phyloP scores from a whole-genome alignment of 1,140 invertebrate genomes.

The Penaeus chinensis region DNA sequence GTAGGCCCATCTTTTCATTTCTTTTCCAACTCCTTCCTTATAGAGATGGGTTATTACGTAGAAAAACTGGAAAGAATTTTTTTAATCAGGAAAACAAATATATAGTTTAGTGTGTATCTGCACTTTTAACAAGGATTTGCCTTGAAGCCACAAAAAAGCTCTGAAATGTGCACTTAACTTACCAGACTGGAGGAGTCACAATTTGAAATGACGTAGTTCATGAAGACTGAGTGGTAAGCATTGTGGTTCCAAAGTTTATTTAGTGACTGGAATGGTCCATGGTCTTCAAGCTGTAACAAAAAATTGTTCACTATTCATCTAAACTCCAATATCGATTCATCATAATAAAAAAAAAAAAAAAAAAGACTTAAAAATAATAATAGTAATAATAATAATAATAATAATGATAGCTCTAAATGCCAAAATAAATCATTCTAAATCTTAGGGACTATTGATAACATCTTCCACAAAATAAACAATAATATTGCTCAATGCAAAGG shows the following conservation, averaged over 20 bases:
- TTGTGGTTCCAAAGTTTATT: constrained; percentile 79
- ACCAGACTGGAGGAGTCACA: constrained; percentile 84
- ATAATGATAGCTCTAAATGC: too few species aligned
- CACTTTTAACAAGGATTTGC: too few species aligned
- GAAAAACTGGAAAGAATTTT: constrained; percentile 78
- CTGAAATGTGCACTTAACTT: constrained; percentile 63
- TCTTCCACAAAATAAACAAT: too few species aligned
- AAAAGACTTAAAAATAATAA: not conserved
- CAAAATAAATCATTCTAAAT: not conserved
- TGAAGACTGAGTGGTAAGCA: constrained; percentile 87
- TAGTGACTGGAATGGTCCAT: constrained; percentile 83
- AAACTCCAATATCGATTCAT: constrained; percentile 32
- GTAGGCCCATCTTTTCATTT: constrained; percentile 96
- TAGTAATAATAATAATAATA: not conserved
- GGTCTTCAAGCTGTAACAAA: constrained; percentile 75
- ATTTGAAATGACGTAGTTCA: constrained; percentile 88
- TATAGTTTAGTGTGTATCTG: too few species aligned
- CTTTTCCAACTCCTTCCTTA: constrained; percentile 85
- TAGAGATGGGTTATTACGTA: constrained; percentile 88
- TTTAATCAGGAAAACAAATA: constrained; percentile 12
- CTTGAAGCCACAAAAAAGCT: not conserved
- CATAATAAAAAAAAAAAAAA: not conserved
- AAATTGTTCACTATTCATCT: constrained; percentile 58
- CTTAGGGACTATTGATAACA: too few species aligned
- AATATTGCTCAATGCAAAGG: too few species aligned